Percentiles rank a stretch among this genome's conserved stretches.
These are phyloP conservation scores for Anguilla rostrata DNA, from an alignment of 2,113 vertebrate species.

Conservation along the genomic window DNA sequence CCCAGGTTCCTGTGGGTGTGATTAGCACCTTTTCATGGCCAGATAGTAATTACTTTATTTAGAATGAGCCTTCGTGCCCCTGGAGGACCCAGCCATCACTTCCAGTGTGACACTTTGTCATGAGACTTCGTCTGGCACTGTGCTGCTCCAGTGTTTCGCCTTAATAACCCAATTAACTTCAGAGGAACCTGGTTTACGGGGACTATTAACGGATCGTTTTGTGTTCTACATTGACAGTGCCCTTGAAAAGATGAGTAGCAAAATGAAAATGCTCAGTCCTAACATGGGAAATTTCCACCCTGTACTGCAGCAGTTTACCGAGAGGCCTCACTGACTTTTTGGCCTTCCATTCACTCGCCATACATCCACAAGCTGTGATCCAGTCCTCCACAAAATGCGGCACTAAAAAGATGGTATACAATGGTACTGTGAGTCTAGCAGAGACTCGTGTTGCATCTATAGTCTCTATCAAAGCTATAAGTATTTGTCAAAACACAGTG, in stretches of 20 bases:
- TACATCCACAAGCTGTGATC: not conserved
- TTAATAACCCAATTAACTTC: slow-evolving; percentile 26
- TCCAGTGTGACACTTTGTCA: slow-evolving; percentile 4
- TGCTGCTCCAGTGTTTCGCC: not conserved
- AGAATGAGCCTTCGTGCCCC: slow-evolving; percentile 13
- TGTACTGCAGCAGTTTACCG: not conserved
- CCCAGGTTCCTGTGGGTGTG: slow-evolving; percentile 16
- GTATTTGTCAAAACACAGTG: no score
- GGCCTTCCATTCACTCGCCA: not conserved
- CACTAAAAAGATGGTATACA: not conserved
- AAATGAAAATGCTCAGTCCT: not conserved
- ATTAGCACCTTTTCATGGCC: slow-evolving; percentile 10
- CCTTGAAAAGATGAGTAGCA: not conserved
- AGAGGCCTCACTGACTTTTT: not conserved
- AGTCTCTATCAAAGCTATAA: not conserved
- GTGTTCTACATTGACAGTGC: slow-evolving; percentile 3
- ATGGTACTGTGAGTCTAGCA: not conserved
- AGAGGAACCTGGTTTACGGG: slow-evolving; percentile 2
- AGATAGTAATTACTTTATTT: slow-evolving; percentile 2
- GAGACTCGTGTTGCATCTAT: not conserved
- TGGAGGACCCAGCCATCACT: slow-evolving; percentile 1
- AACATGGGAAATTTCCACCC: not conserved
- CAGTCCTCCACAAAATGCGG: not conserved
- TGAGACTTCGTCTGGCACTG: slow-evolving; percentile 9
- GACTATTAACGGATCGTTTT: slow-evolving; percentile 4